Evolutionary conservation across 1,140 invertebrate species (phyloP).

Genomic region (Zaprionus africanus): DNA sequence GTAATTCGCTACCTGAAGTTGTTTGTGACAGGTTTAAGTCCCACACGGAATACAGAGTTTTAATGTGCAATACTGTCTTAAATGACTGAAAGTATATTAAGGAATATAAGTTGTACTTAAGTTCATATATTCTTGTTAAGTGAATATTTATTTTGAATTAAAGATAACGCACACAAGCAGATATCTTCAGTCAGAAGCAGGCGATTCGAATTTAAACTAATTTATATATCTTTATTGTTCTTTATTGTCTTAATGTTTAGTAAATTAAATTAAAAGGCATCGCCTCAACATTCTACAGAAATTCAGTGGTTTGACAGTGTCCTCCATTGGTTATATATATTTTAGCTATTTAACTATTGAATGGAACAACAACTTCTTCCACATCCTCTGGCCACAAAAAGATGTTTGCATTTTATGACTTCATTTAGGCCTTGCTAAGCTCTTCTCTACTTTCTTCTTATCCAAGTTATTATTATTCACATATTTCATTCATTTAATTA

Average conservation of each 20-base stretch:
- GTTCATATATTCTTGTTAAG: too few relatives aligned
- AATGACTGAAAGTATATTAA: background rate
- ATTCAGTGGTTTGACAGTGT: background rate
- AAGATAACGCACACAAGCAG: too few relatives aligned
- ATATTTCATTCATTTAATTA: too few relatives aligned
- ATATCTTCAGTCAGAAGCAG: background rate
- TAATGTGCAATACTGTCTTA: conserved; percentile 3
- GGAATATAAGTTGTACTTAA: background rate
- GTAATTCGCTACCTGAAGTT: conserved; percentile 27
- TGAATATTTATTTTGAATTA: background rate
- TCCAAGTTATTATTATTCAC: background rate
- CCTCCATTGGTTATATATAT: conserved; percentile 7
- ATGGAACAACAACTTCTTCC: too few relatives aligned
- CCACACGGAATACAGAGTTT: conserved; percentile 15
- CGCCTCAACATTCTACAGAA: background rate
- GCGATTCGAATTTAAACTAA: too few relatives aligned
- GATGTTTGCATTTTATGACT: conserved; percentile 14
- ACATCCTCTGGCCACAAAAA: conserved; percentile 18
- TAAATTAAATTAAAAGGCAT: background rate
- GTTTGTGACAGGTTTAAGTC: conserved; percentile 26
- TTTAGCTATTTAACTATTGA: background rate
- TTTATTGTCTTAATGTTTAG: background rate
- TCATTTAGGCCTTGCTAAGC: background rate
- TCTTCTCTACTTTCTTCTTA: background rate
- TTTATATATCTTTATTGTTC: too few relatives aligned